Conservation (phyloP, 1,140 invertebrate genomes). For the Brachionus rotundiformis region DNA sequence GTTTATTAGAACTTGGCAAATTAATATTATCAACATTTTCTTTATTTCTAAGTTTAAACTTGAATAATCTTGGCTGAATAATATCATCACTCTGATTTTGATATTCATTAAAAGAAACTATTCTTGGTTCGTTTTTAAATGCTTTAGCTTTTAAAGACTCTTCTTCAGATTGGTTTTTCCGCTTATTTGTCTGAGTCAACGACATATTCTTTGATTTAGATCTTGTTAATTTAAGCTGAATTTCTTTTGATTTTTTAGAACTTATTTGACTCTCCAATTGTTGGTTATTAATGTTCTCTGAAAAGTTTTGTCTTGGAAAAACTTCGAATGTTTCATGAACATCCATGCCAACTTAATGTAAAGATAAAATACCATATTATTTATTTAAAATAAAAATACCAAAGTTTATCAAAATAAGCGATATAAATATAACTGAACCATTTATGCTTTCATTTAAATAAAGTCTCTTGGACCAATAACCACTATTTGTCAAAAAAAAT, state of each 20-base stretch:
- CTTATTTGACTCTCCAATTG: neutral
- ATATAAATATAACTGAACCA: neutral
- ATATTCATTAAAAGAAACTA: neutral
- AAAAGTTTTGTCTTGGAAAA: neutral
- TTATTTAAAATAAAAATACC: neutral
- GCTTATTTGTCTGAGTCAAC: neutral
- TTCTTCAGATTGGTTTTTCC: neutral
- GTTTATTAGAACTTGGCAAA: neutral
- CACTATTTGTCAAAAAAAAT: neutral
- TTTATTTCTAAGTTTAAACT: slow-evolving; percentile 3
- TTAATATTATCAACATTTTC: neutral
- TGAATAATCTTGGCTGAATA: slow-evolving; percentile 5
- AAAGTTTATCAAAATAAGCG: neutral
- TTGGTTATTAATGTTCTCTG: neutral
- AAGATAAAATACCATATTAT: no score
- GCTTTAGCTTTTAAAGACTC: neutral
- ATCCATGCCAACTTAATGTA: neutral
- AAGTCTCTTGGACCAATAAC: neutral
- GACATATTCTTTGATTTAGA: neutral
- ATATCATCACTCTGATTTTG: neutral
- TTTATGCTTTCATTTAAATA: slow-evolving; percentile 4
- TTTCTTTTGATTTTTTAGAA: neutral
- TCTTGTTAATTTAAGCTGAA: neutral
- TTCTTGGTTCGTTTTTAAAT: neutral
- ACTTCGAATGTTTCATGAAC: neutral